A percentile compares a stretch with the other conserved stretches of the same genome.
phyloP scores from a whole-genome alignment of 2,113 vertebrate genomes.

The Ciconia maguari region DNA sequence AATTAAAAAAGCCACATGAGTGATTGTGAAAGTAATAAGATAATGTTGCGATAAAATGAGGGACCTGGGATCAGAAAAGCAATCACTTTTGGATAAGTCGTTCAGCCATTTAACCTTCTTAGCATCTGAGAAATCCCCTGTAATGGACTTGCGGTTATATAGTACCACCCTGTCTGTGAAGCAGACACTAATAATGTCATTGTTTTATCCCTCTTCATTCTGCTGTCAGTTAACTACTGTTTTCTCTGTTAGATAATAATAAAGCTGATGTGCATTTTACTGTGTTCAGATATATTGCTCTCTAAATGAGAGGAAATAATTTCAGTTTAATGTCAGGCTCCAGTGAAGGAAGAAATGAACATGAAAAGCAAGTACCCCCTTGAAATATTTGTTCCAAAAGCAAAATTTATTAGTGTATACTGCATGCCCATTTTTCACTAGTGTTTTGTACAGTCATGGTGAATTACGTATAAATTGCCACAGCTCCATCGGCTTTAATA shows the following conservation, averaged over 20 bases:
- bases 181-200: constrained; percentile 9
- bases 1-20: neutral
- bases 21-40: constrained; percentile 39
- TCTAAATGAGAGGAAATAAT: constrained; percentile 13
- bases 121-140: constrained; percentile 36
- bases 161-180: neutral
- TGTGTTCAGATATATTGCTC: constrained; percentile 17
- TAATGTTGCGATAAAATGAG: neutral
- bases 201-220: constrained; percentile 10
- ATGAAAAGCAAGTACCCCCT: constrained; percentile 3
- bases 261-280: constrained; percentile 26
- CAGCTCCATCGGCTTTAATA: neutral
- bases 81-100: constrained; percentile 47
- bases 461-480: neutral
- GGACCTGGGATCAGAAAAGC: constrained; percentile 28
- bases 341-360: constrained; percentile 43
- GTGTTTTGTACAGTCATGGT: neutral
- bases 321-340: constrained; percentile 25
- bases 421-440: neutral
- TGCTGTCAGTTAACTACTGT: constrained; percentile 24
- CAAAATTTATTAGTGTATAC: neutral
- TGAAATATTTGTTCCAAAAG: constrained; percentile 23
- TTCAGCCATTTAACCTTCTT: constrained; percentile 61
- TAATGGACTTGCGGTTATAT: neutral
- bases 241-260: constrained; percentile 41